Evolutionary conservation across 92 coral and sea anemone species (phyloP), one percentile per base, ranked within the genome.

Genomic region (Palythoa heliodiscus): DNA sequence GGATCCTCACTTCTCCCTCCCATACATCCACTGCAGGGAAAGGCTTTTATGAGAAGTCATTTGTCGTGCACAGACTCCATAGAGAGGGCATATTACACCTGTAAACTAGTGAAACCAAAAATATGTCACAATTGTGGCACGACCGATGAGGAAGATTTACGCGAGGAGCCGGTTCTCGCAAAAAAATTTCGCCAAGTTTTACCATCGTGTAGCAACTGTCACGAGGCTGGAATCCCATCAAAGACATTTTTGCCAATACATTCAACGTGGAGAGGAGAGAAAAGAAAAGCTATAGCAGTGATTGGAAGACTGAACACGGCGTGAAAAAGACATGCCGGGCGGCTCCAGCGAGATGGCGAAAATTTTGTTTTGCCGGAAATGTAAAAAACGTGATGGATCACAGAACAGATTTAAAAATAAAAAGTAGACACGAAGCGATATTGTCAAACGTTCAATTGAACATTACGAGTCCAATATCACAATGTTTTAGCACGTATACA

Each of bases 1-100:
- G 84, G 84, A 3, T 80, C 84, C 11, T 80, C 84, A 7, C 73
- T 80, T 13, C 84, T 80, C 24, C 84, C 84, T 20, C 84, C 84
- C 1, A 66, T 80, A 20, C 84, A 80, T 35, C 38, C 63, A 5
- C 14, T 80, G 7, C 84, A 80, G 64, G 84, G 84, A 14, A 80
- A 80, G 40, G 84, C 84, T 43, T 80, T 80, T 70, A 67, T 66
- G 84, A 80, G 84, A 63, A 80, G 72, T 20, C 84, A 80, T 24
- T 22, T 80, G 52, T 48, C 72, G 0, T 80, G 84, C 47, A 66
- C 84, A 20, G 84, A 80, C 84, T 80, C 84, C 15, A 55, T 80
- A 48, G 84, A 80, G 52, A 66, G 84, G 23, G 70, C 60, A 2
- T 80, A 80, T 5, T 80, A 80, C 74, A 66, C 84, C 38, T 80